A percentile compares a stretch with the other conserved stretches of the same genome.
These are phyloP conservation scores for Psammodynastes pulverulentus DNA, from an alignment of 2,113 vertebrate species.

Conservation along the genomic window DNA sequence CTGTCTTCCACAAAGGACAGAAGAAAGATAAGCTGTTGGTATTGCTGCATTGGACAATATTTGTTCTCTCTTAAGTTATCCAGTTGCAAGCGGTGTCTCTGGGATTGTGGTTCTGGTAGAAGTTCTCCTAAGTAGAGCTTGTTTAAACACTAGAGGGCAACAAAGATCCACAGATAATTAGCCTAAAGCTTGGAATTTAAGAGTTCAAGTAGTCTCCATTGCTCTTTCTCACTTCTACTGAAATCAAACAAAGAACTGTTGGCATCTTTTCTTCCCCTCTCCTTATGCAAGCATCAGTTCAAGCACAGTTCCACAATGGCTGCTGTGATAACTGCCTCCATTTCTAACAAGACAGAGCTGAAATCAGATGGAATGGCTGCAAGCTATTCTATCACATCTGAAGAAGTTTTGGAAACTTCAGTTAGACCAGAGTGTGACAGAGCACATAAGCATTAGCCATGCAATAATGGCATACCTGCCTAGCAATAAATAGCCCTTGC, in stretches of 20 bases:
- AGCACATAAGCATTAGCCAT: not conserved
- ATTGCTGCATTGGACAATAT: too few species aligned
- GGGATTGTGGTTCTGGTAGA: not conserved
- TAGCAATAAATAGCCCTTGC: not conserved
- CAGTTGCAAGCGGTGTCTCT: not conserved
- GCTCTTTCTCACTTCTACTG: not conserved
- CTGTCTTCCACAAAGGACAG: not conserved
- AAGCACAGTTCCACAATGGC: not conserved
- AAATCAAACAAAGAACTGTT: not conserved
- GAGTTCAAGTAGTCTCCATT: not conserved
- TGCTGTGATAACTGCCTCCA: not conserved
- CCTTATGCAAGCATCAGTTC: not conserved
- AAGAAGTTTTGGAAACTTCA: not conserved
- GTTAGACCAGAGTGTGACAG: not conserved
- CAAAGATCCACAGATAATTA: conserved; percentile 30
- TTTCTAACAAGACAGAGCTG: not conserved
- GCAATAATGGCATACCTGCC: not conserved
- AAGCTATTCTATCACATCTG: not conserved
- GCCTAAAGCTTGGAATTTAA: not conserved
- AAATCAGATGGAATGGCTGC: not conserved
- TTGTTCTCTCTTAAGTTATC: not conserved
- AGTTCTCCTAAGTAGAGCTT: not conserved
- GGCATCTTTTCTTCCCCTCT: not conserved
- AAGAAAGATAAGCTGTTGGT: not conserved
- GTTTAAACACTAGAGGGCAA: conserved; percentile 58